These are phyloP conservation scores for Thryonomys swinderianus DNA, from an alignment of 2,113 vertebrate genomes.

Conservation along the genomic window DNA sequence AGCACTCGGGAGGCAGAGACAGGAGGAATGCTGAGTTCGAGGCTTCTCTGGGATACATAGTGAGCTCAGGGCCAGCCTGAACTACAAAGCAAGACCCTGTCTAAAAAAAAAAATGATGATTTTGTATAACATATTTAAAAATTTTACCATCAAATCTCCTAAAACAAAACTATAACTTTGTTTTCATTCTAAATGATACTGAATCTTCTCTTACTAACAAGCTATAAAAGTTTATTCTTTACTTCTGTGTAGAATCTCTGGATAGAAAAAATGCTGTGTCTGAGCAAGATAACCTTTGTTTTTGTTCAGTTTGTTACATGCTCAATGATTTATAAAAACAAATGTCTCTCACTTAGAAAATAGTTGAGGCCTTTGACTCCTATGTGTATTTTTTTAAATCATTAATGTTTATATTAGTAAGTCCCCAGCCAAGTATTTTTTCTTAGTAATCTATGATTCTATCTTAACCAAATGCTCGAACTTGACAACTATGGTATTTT, in stretches of 20 bases:
- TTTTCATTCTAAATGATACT: constrained; percentile 25
- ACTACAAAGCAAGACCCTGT: no score
- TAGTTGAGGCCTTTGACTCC: background rate
- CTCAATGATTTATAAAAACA: background rate
- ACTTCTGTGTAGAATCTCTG: background rate
- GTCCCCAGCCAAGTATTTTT: background rate
- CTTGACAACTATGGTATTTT: constrained; percentile 2
- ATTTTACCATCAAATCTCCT: background rate
- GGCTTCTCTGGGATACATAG: no score
- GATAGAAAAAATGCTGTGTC: background rate
- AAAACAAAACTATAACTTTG: background rate
- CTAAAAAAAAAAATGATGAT: no score
- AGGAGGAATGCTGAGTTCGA: no score
- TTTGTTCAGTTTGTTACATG: background rate
- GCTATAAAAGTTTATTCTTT: background rate
- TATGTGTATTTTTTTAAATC: background rate
- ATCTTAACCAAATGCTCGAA: constrained; percentile 13
- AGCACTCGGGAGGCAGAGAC: no score
- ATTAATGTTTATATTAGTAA: background rate
- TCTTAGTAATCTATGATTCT: background rate
- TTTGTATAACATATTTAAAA: background rate
- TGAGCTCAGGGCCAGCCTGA: no score
- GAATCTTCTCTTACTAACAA: background rate
- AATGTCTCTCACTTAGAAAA: background rate
- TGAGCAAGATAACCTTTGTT: background rate